A percentile compares a stretch with the other conserved stretches of the same genome.
Evolutionary conservation across 2,797 vertebrate genomes (phyloP).

Genomic region (Premnoplex brunnescens): DNA sequence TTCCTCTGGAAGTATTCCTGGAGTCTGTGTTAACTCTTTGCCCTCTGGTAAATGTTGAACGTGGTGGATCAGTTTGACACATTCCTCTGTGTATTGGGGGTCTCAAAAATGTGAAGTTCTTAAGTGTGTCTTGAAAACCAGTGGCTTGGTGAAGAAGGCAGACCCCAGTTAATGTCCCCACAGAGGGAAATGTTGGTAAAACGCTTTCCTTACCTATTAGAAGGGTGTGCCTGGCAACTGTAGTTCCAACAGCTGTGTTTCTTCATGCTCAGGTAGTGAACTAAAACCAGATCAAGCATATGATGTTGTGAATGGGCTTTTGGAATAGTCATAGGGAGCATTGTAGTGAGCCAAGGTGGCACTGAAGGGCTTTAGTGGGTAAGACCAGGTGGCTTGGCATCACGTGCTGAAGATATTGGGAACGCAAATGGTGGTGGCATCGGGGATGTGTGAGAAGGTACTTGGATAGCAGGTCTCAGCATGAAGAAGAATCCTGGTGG

Average conservation of each 20-base stretch:
- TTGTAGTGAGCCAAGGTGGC: accelerated
- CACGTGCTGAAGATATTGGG: not conserved
- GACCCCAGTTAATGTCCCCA: not conserved
- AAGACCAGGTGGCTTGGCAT: not conserved
- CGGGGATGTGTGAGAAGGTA: not conserved
- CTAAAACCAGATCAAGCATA: not conserved
- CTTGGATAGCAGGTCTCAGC: not conserved
- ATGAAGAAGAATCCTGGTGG: not conserved
- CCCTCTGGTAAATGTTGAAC: not conserved
- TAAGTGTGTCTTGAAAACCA: not conserved
- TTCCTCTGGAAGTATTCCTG: not conserved
- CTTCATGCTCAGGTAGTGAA: not conserved
- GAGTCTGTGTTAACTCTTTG: not conserved
- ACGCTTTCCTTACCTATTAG: not conserved
- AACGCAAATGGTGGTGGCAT: not conserved
- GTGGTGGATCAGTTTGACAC: not conserved
- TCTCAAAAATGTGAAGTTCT: not conserved
- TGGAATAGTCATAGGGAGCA: accelerated
- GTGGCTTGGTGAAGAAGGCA: not conserved
- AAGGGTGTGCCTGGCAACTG: not conserved
- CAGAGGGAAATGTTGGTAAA: not conserved
- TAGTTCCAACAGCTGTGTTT: not conserved
- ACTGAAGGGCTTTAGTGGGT: not conserved
- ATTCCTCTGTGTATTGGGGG: not conserved
- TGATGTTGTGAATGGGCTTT: not conserved